These are phyloP conservation scores for Phasianus colchicus DNA, from an alignment of 2,113 vertebrate genomes.

Conservation along the genomic window DNA sequence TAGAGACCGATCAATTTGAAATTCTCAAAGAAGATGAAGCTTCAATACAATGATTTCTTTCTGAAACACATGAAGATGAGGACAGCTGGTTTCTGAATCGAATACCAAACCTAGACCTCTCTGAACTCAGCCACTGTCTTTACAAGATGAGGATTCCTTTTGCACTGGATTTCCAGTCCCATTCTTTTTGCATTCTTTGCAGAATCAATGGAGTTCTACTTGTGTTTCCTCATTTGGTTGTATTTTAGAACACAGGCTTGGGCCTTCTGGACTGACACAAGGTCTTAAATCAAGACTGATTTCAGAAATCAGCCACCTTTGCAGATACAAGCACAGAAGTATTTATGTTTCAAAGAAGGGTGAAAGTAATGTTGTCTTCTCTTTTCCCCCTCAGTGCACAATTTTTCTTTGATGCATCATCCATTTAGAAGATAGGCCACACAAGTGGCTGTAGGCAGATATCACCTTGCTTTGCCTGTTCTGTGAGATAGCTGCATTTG, in stretches of 20 bases:
- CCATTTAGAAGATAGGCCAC: neutral
- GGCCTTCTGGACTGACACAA: neutral
- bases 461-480: neutral
- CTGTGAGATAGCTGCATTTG: neutral
- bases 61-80: neutral
- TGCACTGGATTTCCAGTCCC: slow-evolving; percentile 39
- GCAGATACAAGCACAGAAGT: neutral
- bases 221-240: neutral
- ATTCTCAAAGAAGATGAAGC: neutral
- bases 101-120: neutral
- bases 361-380: neutral
- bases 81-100: neutral
- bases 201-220: slow-evolving; percentile 3
- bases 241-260: neutral
- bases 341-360: neutral
- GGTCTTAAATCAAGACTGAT: neutral
- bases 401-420: neutral
- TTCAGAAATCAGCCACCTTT: neutral
- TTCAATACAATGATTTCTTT: neutral
- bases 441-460: neutral
- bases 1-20: neutral
- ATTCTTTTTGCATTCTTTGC: slow-evolving; percentile 46
- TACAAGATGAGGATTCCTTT: slow-evolving; percentile 30
- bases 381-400: neutral
- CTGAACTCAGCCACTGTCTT: slow-evolving; percentile 34